Evolutionary conservation across 2,888 invertebrate species (phyloP).

Genomic region (Pseudeuparius sepicola): DNA sequence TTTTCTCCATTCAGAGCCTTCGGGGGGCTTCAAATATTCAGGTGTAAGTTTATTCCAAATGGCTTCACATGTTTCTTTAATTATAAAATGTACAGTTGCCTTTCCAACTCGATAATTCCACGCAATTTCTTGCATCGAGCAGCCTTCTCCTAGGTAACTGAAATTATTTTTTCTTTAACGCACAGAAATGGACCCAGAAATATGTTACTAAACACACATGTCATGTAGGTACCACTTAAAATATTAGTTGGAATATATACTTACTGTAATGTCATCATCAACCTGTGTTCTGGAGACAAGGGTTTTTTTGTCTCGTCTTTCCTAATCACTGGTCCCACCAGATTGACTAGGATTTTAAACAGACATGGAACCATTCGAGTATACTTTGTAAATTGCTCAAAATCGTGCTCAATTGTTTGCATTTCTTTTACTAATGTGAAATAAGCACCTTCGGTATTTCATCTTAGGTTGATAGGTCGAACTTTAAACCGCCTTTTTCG

Average conservation of each 20-base stretch:
- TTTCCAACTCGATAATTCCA: conserved; percentile 8
- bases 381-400: conserved; percentile 1
- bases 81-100: conserved; percentile 4
- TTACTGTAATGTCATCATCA: conserved; percentile 3
- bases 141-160: not conserved
- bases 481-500: conserved; percentile 19
- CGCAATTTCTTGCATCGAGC: conserved; percentile 1
- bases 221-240: too few species aligned
- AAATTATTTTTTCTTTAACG: too few species aligned
- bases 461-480: conserved; percentile 8
- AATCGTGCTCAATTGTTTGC: not conserved
- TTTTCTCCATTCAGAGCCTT: not conserved
- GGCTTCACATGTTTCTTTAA: conserved; percentile 5
- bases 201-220: too few species aligned
- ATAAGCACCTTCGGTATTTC: conserved; percentile 4
- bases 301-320: not conserved
- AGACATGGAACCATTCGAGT: not conserved
- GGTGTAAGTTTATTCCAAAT: conserved; percentile 5
- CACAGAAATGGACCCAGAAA: too few species aligned
- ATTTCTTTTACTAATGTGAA: conserved; percentile 5
- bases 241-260: too few species aligned
- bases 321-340: not conserved
- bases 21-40: not conserved
- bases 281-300: not conserved
- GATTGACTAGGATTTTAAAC: not conserved